Evolutionary conservation across 2,888 invertebrate genomes (phyloP).

Genomic region (Acronicta alni): DNA sequence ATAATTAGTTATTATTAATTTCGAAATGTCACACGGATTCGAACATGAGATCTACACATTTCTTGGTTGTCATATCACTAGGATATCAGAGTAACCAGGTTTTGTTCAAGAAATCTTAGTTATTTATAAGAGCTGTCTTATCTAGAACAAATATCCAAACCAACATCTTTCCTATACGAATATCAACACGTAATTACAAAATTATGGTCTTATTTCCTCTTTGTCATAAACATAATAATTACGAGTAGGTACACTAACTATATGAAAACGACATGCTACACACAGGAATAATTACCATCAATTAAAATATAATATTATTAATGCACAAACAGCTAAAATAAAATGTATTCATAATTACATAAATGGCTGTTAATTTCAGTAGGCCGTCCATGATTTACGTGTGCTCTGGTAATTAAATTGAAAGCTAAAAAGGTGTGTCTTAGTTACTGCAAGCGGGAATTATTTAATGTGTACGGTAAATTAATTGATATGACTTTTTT

Average conservation of each 20-base stretch:
- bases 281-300: slow-evolving; percentile 30
- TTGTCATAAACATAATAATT: neutral
- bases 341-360: slow-evolving; percentile 53
- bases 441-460: slow-evolving; percentile 16
- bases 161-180: no score
- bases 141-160: no score
- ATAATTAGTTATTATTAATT: no score
- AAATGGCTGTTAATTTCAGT: slow-evolving; percentile 52
- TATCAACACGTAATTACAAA: neutral
- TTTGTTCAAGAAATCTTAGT: no score
- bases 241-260: neutral
- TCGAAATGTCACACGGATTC: no score
- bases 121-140: no score
- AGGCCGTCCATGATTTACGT: slow-evolving; percentile 53
- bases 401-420: slow-evolving; percentile 42
- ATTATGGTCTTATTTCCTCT: neutral
- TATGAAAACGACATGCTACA: slow-evolving; percentile 13
- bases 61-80: no score
- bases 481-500: slow-evolving; percentile 41
- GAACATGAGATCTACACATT: no score
- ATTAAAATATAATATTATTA: slow-evolving; percentile 46
- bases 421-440: slow-evolving; percentile 50
- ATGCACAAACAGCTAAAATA: slow-evolving; percentile 20
- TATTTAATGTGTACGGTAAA: slow-evolving; percentile 16
- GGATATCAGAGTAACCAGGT: no score